Percentiles rank a stretch among this genome's conserved stretches.
These are phyloP conservation scores for Xenotilapia longispinis DNA, from an alignment of 2,113 vertebrate species.

Conservation along the genomic window DNA sequence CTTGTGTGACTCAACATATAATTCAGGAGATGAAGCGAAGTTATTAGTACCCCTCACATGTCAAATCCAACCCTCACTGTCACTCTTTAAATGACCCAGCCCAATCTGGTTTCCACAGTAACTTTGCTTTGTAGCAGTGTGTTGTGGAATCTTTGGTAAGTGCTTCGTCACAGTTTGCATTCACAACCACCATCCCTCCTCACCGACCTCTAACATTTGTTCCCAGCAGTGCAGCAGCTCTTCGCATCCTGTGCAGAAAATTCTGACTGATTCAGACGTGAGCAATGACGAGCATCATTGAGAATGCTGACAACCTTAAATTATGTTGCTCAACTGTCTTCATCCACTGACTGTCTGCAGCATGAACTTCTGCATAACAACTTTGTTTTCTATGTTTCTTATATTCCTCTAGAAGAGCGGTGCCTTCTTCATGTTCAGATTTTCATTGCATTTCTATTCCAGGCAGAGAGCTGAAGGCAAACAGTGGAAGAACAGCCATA, in stretches of 20 bases:
- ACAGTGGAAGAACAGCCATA: not conserved
- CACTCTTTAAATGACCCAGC: not conserved
- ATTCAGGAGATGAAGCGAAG: not conserved
- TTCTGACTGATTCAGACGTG: constrained; percentile 30
- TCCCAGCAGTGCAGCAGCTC: constrained; percentile 17
- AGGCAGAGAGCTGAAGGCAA: not conserved
- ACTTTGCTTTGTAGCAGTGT: constrained; percentile 34
- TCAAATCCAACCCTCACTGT: not conserved
- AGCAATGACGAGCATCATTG: not conserved
- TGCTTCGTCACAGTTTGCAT: constrained; percentile 4
- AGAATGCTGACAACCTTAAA: constrained; percentile 31
- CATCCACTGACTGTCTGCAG: not conserved
- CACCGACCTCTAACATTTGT: constrained; percentile 9
- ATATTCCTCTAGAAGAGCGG: not conserved
- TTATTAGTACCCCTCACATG: not conserved
- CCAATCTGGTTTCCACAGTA: constrained; percentile 40
- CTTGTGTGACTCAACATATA: constrained; percentile 23
- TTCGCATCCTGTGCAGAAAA: constrained; percentile 55
- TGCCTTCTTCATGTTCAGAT: not conserved
- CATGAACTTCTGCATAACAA: constrained; percentile 4
- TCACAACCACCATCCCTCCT: not conserved
- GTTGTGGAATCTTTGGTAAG: constrained; percentile 57
- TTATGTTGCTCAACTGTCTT: constrained; percentile 20
- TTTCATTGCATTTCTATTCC: not conserved
- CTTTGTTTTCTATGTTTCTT: not conserved